Conservation (phyloP, 2,888 invertebrate genomes). For the Dione juno region DNA sequence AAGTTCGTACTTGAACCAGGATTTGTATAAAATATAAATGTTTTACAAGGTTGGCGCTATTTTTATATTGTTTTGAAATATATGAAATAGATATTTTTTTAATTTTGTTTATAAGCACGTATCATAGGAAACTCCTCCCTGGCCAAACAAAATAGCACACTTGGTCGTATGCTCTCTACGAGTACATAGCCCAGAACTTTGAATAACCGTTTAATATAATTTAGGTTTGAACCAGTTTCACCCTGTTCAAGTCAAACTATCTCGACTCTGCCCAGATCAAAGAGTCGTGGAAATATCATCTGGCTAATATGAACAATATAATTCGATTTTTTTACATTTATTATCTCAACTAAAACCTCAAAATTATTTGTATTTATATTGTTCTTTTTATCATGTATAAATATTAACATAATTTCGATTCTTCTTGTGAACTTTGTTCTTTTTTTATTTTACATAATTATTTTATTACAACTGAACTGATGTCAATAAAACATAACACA, state of each 20-base stretch:
- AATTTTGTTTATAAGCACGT: background rate
- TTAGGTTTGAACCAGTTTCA: slow-evolving; percentile 34
- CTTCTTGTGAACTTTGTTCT: too few species aligned
- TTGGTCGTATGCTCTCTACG: slow-evolving; percentile 17
- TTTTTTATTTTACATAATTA: background rate
- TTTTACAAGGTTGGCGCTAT: too few species aligned
- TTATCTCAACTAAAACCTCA: background rate
- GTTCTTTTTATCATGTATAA: too few species aligned
- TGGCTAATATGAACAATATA: background rate
- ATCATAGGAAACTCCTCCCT: background rate
- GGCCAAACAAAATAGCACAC: slow-evolving; percentile 21
- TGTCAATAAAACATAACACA: background rate
- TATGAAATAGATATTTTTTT: background rate
- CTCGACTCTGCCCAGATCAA: slow-evolving; percentile 8
- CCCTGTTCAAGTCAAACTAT: slow-evolving; percentile 39
- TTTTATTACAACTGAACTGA: background rate
- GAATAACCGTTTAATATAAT: slow-evolving; percentile 36
- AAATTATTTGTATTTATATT: too few species aligned
- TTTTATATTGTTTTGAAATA: too few species aligned
- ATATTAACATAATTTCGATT: too few species aligned
- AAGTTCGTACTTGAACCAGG: too few species aligned
- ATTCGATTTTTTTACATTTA: background rate
- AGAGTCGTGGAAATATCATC: slow-evolving; percentile 9
- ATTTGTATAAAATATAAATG: too few species aligned
- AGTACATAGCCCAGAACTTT: slow-evolving; percentile 18